These are phyloP conservation scores for Trachemys scripta DNA, from an alignment of 2,113 vertebrate species.

Conservation along the genomic window DNA sequence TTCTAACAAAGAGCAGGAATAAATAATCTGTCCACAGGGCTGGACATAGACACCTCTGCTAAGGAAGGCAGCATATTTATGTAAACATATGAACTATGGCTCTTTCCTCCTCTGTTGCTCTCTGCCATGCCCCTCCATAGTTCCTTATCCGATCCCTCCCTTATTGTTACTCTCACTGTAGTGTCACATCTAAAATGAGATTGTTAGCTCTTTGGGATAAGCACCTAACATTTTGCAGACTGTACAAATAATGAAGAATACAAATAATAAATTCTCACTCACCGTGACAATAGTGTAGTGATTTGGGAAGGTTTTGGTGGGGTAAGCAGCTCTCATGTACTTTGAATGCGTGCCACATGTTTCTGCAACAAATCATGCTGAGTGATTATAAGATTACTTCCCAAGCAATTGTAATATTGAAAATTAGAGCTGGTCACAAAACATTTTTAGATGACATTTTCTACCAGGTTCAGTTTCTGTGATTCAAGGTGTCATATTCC, in stretches of 20 bases:
- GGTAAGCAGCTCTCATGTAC: constrained; percentile 91
- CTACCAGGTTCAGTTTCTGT: not conserved
- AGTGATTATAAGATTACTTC: constrained; percentile 26
- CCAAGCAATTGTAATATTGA: not conserved
- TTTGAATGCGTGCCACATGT: constrained; percentile 86
- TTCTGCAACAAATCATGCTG: constrained; percentile 81
- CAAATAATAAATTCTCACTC: constrained; percentile 74
- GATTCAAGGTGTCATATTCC: not conserved
- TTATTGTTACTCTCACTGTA: not conserved
- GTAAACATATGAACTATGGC: not conserved
- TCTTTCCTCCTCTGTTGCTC: not conserved
- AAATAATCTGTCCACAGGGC: not conserved
- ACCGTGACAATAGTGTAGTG: constrained; percentile 97
- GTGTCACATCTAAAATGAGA: not conserved
- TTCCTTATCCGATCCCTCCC: not conserved
- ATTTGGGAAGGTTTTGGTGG: constrained; percentile 98
- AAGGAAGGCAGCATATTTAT: not conserved
- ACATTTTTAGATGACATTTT: not conserved
- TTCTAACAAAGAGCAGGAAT: not conserved
- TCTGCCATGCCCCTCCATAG: not conserved
- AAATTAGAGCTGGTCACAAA: not conserved
- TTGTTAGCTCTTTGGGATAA: not conserved
- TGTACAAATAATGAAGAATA: not conserved
- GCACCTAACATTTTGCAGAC: not conserved
- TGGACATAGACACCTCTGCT: not conserved